These are phyloP conservation scores for Phasia obesa DNA, from an alignment of 2,888 invertebrate genomes.

Conservation along the genomic window DNA sequence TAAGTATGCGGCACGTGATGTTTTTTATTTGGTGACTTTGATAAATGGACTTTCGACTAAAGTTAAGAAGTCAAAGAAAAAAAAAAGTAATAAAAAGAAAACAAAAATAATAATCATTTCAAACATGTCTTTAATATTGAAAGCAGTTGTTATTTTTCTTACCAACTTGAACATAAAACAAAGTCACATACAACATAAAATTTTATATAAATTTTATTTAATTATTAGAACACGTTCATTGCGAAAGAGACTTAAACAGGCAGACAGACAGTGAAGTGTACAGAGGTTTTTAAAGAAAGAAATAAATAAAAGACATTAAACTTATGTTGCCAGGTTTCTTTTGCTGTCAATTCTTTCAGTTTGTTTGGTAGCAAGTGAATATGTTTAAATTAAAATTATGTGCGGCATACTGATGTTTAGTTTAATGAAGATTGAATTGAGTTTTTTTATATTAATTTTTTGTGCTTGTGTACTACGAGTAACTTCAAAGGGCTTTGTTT, in stretches of 20 bases:
- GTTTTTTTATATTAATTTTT: slow-evolving; percentile 26
- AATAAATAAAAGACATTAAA: slow-evolving; percentile 25
- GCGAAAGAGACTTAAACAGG: not conserved
- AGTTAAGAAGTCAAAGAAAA: slow-evolving; percentile 25
- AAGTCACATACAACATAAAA: slow-evolving; percentile 32
- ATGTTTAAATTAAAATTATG: slow-evolving; percentile 47
- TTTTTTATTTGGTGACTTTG: slow-evolving; percentile 14
- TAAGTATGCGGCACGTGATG: slow-evolving; percentile 64
- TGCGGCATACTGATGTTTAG: slow-evolving; percentile 39
- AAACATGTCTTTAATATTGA: slow-evolving; percentile 39
- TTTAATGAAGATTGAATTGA: slow-evolving; percentile 48
- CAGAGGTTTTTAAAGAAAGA: slow-evolving; percentile 3
- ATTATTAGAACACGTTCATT: slow-evolving; percentile 50
- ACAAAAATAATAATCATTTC: slow-evolving; percentile 5
- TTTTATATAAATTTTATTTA: slow-evolving; percentile 35
- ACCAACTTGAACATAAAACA: slow-evolving; percentile 17
- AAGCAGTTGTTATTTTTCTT: slow-evolving; percentile 54
- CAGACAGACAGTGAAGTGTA: slow-evolving; percentile 14
- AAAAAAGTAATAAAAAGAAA: no score
- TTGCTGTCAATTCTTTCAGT: slow-evolving; percentile 38
- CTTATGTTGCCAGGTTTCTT: slow-evolving; percentile 47
- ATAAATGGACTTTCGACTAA: slow-evolving; percentile 46
- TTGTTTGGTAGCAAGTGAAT: slow-evolving; percentile 17
- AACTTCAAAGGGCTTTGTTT: slow-evolving; percentile 22
- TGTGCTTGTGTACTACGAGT: not conserved